Percentiles rank a stretch among this genome's conserved stretches.
phyloP scores from a whole-genome alignment of 2,113 vertebrate genomes.

The Chinchilla lanigera region DNA sequence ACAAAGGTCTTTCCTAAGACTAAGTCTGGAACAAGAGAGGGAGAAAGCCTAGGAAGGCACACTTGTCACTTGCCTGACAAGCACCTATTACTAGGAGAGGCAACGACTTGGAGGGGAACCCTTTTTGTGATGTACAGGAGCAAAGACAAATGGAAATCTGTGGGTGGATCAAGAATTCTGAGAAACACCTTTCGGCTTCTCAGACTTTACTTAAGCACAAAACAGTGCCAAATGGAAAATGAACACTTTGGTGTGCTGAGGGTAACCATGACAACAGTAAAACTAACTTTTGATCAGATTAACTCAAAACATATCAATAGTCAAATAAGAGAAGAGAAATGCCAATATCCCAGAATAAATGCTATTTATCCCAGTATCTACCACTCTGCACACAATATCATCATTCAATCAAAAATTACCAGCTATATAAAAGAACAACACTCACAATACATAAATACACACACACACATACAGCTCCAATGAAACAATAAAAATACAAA shows the following conservation, averaged over 20 bases:
- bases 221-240: neutral
- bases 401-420: neutral
- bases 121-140: neutral
- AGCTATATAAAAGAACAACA: neutral
- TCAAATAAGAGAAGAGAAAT: neutral
- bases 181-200: neutral
- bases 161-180: neutral
- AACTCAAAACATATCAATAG: neutral
- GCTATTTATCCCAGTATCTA: neutral
- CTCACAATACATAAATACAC: neutral
- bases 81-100: neutral
- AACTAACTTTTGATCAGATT: neutral
- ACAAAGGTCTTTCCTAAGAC: neutral
- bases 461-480: neutral
- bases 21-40: neutral
- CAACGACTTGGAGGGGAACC: neutral
- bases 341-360: neutral
- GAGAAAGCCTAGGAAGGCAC: neutral
- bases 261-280: slow-evolving; percentile 26
- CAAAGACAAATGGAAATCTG: neutral
- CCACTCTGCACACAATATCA: neutral
- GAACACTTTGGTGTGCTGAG: neutral
- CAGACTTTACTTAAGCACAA: neutral
- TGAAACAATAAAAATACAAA: neutral
- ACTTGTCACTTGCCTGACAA: neutral